Percentiles rank a stretch among this genome's conserved stretches.
Evolutionary conservation across 30 jellyfish, hydroid and myxozoan genomes (phyloP).

Genomic region (Aurelia aurita complex sp. Pacific): DNA sequence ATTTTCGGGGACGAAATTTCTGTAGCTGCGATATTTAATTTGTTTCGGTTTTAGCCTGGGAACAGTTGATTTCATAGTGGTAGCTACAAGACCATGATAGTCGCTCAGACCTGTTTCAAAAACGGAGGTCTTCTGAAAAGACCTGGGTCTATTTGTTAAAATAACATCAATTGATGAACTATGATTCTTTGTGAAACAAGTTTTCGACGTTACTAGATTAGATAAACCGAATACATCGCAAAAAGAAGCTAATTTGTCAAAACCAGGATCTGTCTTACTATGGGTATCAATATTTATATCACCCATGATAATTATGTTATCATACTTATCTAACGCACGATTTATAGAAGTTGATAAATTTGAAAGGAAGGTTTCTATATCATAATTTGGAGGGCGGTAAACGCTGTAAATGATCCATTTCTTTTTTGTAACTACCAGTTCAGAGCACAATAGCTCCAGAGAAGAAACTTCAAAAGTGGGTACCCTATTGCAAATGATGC

Average conservation of each 20-base stretch:
- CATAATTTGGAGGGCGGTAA: conserved; percentile 38
- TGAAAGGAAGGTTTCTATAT: conserved; percentile 5
- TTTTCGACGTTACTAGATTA: neutral
- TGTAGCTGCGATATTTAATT: too few relatives aligned
- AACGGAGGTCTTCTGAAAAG: too few relatives aligned
- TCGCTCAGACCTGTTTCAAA: conserved; percentile 13
- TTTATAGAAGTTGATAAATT: conserved; percentile 1
- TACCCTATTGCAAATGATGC: conserved; percentile 19
- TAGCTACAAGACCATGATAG: conserved; percentile 10
- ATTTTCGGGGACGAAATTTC: too few relatives aligned
- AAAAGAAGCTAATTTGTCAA: neutral
- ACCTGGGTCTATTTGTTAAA: conserved; percentile 3
- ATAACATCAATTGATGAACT: conserved; percentile 11
- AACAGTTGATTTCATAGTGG: neutral
- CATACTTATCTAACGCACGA: conserved; percentile 34
- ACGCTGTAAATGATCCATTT: conserved; percentile 30
- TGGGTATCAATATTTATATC: conserved; percentile 18
- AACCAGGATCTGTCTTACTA: neutral
- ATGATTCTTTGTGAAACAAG: conserved; percentile 27
- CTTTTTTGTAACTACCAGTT: conserved; percentile 19
- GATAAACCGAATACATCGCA: conserved; percentile 2
- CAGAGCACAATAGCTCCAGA: conserved; percentile 18
- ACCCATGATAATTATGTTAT: conserved; percentile 39
- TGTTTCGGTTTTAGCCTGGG: neutral
- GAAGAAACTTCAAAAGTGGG: conserved; percentile 11